These are phyloP conservation scores for Arvicanthis niloticus DNA, from an alignment of 2,113 vertebrate genomes.

Conservation along the genomic window DNA sequence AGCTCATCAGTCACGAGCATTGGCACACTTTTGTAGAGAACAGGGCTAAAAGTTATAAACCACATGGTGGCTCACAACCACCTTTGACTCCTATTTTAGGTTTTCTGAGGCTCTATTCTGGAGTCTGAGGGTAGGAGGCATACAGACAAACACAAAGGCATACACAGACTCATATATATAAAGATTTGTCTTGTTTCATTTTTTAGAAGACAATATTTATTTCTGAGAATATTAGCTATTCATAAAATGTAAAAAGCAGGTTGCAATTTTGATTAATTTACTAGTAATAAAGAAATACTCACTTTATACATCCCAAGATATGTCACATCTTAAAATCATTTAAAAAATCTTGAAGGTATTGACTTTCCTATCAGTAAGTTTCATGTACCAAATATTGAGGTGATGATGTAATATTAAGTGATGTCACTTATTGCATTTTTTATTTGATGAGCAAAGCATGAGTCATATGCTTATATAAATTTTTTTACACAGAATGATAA, in stretches of 20 bases:
- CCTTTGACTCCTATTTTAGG: background rate
- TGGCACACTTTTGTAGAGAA: background rate
- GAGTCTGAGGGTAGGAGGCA: background rate
- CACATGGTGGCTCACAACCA: background rate
- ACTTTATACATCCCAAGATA: background rate
- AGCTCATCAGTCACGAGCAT: background rate
- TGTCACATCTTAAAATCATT: background rate
- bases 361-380: background rate
- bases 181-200: background rate
- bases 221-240: background rate
- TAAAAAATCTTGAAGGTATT: background rate
- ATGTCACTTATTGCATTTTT: background rate
- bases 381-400: background rate
- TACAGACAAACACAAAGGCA: background rate
- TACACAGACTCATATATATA: background rate
- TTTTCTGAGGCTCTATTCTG: background rate
- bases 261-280: background rate
- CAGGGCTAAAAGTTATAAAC: background rate
- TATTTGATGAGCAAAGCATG: background rate
- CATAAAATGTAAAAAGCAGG: background rate
- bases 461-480: background rate
- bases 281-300: background rate
- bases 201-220: background rate
- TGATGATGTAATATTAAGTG: background rate
- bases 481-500: background rate